Conservation (phyloP, 2,113 vertebrate species). For the Alligator mississippiensis region DNA sequence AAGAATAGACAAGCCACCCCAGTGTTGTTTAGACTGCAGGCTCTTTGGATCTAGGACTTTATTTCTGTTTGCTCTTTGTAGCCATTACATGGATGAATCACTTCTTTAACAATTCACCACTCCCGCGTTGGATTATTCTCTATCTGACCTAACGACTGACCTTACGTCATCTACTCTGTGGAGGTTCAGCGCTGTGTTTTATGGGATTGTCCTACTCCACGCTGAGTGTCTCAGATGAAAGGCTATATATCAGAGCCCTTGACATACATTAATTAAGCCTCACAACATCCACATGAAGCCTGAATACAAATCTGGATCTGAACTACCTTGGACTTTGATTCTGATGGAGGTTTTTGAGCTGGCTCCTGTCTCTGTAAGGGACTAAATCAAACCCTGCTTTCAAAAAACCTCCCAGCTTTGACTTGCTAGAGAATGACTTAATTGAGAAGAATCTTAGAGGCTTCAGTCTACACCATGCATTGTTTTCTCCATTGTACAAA, state of each 20-base stretch:
- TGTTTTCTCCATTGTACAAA: not conserved
- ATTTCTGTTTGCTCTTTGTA: not conserved
- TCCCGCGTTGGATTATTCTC: not conserved
- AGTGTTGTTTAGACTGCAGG: not conserved
- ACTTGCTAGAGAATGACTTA: not conserved
- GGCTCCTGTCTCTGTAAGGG: not conserved
- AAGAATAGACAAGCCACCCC: not conserved
- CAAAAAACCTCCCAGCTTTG: not conserved
- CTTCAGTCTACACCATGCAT: not conserved
- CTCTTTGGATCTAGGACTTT: not conserved
- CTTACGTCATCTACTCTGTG: not conserved
- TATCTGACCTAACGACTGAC: not conserved
- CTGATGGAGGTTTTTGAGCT: not conserved
- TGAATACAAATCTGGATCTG: not conserved
- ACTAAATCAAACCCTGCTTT: not conserved
- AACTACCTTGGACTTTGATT: not conserved
- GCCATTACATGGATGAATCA: not conserved
- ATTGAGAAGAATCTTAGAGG: not conserved
- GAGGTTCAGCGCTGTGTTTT: not conserved
- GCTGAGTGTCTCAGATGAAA: not conserved
- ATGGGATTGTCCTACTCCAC: not conserved
- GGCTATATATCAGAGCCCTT: not conserved
- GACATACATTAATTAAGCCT: not conserved
- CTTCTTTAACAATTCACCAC: not conserved
- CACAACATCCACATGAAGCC: not conserved